phyloP scores from a whole-genome alignment of 1,140 invertebrate species.

The Temnothorax longispinosus region DNA sequence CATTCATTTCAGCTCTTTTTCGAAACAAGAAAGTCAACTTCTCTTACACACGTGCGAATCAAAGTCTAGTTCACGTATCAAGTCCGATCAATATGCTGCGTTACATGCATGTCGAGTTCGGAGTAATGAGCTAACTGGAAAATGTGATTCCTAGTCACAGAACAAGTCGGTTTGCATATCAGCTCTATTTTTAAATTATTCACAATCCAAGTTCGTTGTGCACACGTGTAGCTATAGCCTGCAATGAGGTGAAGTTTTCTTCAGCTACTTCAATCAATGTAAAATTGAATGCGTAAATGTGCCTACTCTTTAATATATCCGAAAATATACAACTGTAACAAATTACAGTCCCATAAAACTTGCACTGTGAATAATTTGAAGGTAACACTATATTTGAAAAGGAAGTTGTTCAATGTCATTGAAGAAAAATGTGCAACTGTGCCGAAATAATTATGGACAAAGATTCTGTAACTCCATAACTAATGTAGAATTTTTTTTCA shows the following conservation, averaged over 20 bases:
- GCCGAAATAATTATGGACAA: not conserved
- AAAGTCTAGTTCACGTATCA: conserved; percentile 22
- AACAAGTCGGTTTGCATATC: not conserved
- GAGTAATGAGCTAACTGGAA: not conserved
- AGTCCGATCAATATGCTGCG: not conserved
- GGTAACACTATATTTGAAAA: not conserved
- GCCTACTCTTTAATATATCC: not conserved
- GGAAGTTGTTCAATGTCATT: not conserved
- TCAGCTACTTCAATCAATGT: not conserved
- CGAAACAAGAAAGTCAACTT: not conserved
- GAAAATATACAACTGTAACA: not conserved
- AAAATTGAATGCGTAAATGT: not conserved
- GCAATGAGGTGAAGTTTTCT: not conserved
- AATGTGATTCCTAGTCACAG: conserved; percentile 15
- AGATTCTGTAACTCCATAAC: not conserved
- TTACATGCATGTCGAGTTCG: not conserved
- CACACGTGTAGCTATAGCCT: not conserved
- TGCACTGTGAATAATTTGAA: not conserved
- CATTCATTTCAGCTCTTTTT: conserved; percentile 7
- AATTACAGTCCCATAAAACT: not conserved
- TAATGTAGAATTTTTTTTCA: not conserved
- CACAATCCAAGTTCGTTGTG: not conserved
- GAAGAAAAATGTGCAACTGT: not conserved
- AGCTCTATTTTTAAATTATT: conserved; percentile 29
- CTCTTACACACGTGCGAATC: conserved; percentile 1